Evolutionary conservation across 1,140 invertebrate species (phyloP).

Genomic region (Dendrolimus punctatus): DNA sequence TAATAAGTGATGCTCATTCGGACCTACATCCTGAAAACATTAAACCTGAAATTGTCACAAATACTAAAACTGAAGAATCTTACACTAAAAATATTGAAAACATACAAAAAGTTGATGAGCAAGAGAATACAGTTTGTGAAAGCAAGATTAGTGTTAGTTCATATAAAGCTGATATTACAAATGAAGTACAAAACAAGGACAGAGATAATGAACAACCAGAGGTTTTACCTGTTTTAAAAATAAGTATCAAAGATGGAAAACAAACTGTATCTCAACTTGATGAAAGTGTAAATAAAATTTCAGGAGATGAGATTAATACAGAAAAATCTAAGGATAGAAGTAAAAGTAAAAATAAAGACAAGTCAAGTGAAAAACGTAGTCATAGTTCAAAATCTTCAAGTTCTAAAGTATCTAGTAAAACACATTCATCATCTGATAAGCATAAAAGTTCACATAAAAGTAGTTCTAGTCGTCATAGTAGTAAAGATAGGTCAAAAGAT

Average conservation of each 20-base stretch:
- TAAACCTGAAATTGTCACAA: slow-evolving; percentile 6
- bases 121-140: too few relatives aligned
- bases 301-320: slow-evolving; percentile 46
- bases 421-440: slow-evolving; percentile 66
- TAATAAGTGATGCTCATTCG: slow-evolving; percentile 35
- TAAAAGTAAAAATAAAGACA: slow-evolving; percentile 58
- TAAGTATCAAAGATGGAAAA: slow-evolving; percentile 82
- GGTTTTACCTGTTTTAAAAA: slow-evolving; percentile 72
- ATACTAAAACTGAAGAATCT: too few relatives aligned
- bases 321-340: slow-evolving; percentile 60
- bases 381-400: slow-evolving; percentile 64
- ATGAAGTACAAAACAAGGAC: slow-evolving; percentile 10
- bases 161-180: slow-evolving; percentile 1
- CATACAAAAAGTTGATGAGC: too few relatives aligned
- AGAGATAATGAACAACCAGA: slow-evolving; percentile 59
- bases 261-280: slow-evolving; percentile 79
- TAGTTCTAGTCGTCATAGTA: slow-evolving; percentile 54
- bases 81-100: too few relatives aligned
- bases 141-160: not conserved
- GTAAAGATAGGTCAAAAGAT: slow-evolving; percentile 60
- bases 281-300: slow-evolving; percentile 48
- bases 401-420: slow-evolving; percentile 71
- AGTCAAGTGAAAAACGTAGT: slow-evolving; percentile 60
- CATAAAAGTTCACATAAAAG: slow-evolving; percentile 54
- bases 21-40: slow-evolving; percentile 24